Evolutionary conservation across 1,140 invertebrate species (phyloP), one percentile per base, ranked within the genome.

Genomic region (Goniozus legneri): DNA sequence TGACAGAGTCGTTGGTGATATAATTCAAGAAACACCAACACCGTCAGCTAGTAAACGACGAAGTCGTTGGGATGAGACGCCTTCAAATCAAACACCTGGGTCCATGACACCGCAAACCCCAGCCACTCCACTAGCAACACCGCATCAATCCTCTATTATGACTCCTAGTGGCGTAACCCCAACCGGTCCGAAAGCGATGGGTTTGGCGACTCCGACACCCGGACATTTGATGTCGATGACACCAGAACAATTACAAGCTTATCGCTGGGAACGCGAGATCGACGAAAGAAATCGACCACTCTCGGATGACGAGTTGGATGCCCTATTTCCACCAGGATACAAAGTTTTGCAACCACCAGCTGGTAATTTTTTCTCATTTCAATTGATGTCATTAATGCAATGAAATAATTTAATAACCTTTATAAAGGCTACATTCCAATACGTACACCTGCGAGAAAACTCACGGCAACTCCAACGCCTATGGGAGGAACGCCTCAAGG

Each of bases 261-360:
- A 95, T 71, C 85, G 95, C n/a, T 98, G 94, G 94, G 96, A 99
- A 75, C 84, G 92, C 60, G 97, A 99, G 78, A 97, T 99, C 45
- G 97, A 99, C 65, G 95, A 98, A 67, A 79, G 97, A 42, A 99
- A 99, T 73, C 80, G 95, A 54, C 95, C 95, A 0, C 83, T 98
- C 39, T 87, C 91, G 0, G 97, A 99, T 73, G 97, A 99, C 65
- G 97, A 99, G 73, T 77, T 99, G 8, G 97, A 99, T 75, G 79
- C 91, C 24, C 87, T 99, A 79, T 97, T 99, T 73, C 97, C 97
- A 36, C 86, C 93, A 8, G 97, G 97, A 16, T 99, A 98, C 75
- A 99, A 99, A 82, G 86, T 98, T 67, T 78, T 98, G 20, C 91
- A 91, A 52, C 95, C 95, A 7, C 97, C 96, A 15, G 92, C 92